Evolutionary conservation across 2,113 vertebrate species (phyloP).

Genomic region (Malurus elegans): DNA sequence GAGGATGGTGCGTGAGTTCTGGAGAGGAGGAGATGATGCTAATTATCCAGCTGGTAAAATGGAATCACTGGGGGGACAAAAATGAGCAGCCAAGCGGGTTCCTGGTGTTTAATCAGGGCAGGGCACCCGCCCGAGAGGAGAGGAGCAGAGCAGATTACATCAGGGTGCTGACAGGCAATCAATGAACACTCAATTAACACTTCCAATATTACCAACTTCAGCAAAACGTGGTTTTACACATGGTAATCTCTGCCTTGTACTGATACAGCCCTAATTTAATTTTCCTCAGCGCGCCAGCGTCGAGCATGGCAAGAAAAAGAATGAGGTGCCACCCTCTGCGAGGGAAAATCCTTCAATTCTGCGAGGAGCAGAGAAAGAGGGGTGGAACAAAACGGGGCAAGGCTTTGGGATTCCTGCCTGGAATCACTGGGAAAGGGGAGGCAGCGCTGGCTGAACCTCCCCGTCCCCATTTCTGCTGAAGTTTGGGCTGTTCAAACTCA

Average conservation of each 20-base stretch:
- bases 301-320: not conserved
- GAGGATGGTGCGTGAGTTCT: not conserved
- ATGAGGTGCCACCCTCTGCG: not conserved
- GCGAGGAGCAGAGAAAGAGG: accelerated
- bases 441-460: not conserved
- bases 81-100: not conserved
- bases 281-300: not conserved
- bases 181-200: conserved; percentile 69
- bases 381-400: not conserved
- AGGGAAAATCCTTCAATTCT: accelerated
- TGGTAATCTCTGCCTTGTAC: not conserved
- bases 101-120: not conserved
- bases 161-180: conserved; percentile 58
- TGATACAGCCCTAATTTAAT: not conserved
- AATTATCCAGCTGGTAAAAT: conserved; percentile 18
- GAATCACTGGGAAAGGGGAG: not conserved
- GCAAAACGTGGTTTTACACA: conserved; percentile 9
- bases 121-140: not conserved
- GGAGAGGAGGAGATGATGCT: conserved; percentile 28
- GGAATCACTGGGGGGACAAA: not conserved
- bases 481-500: accelerated
- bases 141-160: conserved; percentile 41
- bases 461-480: accelerated
- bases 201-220: conserved; percentile 62
- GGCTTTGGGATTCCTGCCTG: not conserved